Evolutionary conservation across 1,140 invertebrate genomes (phyloP).

Genomic region (Euschistus heros): DNA sequence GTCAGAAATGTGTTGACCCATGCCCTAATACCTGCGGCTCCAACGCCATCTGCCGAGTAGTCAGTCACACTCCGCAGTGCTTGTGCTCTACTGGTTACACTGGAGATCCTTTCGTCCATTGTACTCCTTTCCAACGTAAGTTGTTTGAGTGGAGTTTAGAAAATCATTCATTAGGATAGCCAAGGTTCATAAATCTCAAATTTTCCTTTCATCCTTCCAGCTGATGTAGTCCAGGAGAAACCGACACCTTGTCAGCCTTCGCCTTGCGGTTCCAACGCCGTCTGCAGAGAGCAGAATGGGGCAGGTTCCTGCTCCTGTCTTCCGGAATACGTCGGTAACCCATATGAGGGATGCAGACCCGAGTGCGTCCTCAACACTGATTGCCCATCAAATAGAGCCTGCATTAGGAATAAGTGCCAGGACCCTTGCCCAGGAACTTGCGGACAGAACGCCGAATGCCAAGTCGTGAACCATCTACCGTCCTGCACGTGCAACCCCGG

Average conservation of each 20-base stretch:
- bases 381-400: conserved; percentile 55
- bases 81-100: conserved; percentile 51
- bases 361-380: conserved; percentile 61
- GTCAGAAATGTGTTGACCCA: conserved; percentile 45
- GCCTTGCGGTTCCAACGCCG: conserved; percentile 62
- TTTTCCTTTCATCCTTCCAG: too few relatives aligned
- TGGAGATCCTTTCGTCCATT: conserved; percentile 63
- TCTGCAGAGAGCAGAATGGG: conserved; percentile 53
- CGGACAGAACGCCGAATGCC: conserved; percentile 60
- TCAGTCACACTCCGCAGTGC: conserved; percentile 54
- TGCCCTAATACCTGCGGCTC: conserved; percentile 45
- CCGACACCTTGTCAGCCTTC: conserved; percentile 52
- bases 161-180: too few relatives aligned
- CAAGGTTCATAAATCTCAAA: too few relatives aligned
- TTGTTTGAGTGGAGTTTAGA: too few relatives aligned
- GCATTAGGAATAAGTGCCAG: conserved; percentile 55
- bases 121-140: conserved; percentile 45
- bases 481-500: conserved; percentile 56
- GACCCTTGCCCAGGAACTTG: conserved; percentile 62
- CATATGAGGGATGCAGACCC: conserved; percentile 60
- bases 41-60: conserved; percentile 52
- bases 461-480: conserved; percentile 58
- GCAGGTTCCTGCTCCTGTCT: conserved; percentile 58
- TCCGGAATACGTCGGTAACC: conserved; percentile 61
- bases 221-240: conserved; percentile 28